Conservation (phyloP, 2,797 vertebrate species). For the Champsocephalus gunnari region DNA sequence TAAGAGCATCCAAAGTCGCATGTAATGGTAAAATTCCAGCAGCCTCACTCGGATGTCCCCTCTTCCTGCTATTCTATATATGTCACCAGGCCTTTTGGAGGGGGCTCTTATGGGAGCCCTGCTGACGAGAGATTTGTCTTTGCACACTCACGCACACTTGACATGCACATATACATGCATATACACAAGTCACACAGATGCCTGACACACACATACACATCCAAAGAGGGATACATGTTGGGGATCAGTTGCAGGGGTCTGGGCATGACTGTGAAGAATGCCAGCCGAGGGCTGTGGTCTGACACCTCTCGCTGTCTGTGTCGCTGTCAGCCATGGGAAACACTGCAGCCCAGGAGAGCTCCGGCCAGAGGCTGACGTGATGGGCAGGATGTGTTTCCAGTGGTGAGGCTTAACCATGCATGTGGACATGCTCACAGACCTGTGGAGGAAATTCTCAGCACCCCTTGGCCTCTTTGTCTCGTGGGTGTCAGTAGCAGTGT, state of each 20-base stretch:
- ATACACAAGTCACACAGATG: conserved; percentile 36
- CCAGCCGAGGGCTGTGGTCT: conserved; percentile 48
- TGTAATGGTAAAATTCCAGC: conserved; percentile 67
- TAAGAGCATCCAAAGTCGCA: conserved; percentile 57
- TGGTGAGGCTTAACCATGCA: conserved; percentile 74
- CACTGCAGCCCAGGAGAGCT: conserved; percentile 65
- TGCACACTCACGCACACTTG: conserved; percentile 60
- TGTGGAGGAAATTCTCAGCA: conserved; percentile 78
- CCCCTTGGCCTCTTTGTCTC: conserved; percentile 68
- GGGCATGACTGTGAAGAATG: conserved; percentile 33
- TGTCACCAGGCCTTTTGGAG: conserved; percentile 74
- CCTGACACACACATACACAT: conserved; percentile 34
- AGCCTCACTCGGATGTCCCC: conserved; percentile 72
- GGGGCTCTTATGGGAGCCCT: conserved; percentile 65
- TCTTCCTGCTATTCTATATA: conserved; percentile 82
- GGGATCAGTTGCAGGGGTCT: conserved; percentile 51
- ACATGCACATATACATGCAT: conserved; percentile 41
- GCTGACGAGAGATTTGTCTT: conserved; percentile 76
- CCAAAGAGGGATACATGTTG: conserved; percentile 58
- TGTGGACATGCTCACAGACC: conserved; percentile 78
- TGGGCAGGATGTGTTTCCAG: conserved; percentile 83
- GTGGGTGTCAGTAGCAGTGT: conserved; percentile 59
- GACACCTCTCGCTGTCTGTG: conserved; percentile 69
- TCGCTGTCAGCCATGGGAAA: conserved; percentile 74
- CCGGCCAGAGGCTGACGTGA: conserved; percentile 72